A percentile compares a stretch with the other conserved stretches of the same genome.
Conservation (phyloP, 2,113 vertebrate species). For the Pituophis catenifer region DNA sequence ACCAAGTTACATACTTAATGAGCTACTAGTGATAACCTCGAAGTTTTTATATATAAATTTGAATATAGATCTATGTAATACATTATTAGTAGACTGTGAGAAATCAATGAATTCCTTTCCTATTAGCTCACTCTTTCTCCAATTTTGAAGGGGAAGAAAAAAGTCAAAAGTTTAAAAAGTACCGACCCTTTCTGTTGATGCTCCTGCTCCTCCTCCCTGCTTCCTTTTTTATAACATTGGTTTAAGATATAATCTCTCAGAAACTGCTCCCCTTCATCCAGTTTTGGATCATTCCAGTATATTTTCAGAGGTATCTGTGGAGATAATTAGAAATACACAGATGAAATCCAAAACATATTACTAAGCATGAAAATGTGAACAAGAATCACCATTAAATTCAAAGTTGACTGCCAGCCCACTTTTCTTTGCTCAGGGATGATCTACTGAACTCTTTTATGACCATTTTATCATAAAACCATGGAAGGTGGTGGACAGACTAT, state of each 20-base stretch:
- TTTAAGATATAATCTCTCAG: slow-evolving; percentile 87
- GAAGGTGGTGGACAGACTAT: background rate
- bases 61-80: background rate
- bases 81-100: background rate
- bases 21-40: background rate
- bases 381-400: background rate
- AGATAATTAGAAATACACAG: background rate
- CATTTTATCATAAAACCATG: background rate
- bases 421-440: background rate
- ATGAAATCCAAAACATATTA: background rate
- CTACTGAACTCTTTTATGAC: background rate
- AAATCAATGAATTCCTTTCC: background rate
- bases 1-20: background rate
- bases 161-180: background rate
- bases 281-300: slow-evolving; percentile 82
- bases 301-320: slow-evolving; percentile 78
- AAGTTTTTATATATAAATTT: background rate
- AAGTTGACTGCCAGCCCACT: background rate
- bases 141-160: background rate
- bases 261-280: slow-evolving; percentile 84
- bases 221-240: slow-evolving; percentile 75
- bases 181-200: background rate
- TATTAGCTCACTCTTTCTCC: background rate
- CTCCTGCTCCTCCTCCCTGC: slow-evolving; percentile 47
- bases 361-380: background rate